Base-by-base conservation (phyloP, 2,113 vertebrate genomes). In the Myotis yumanensis region DNA sequence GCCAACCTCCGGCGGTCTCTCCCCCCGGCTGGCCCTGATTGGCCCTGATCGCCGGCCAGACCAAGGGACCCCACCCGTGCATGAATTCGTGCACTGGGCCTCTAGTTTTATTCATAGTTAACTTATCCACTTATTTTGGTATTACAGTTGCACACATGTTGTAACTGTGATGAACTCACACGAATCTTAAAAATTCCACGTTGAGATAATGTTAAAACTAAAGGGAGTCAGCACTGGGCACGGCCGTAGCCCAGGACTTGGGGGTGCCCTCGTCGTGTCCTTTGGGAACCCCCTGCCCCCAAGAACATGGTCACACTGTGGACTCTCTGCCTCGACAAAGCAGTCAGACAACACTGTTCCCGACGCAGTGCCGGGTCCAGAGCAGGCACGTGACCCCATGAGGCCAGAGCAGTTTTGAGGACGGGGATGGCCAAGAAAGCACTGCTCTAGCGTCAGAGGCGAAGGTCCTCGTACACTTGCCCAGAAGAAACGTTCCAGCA, bases 51-150 rank as follows among this genome's bases (percentile, higher is more conserved):
- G 10, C 46, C 10, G 2, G 46, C 46, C 46, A 46, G 46, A 46
- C 46, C 46, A 9, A 46, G 46, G 43, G 46, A 46, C 46, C 46
- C 46, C 46, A 46, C 46, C 46, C 46, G 46, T 46, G 46, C 46
- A 46, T 11, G 10, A 46, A 46, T 46, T 46, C 10, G 46, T 46
- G 46, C 46, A 46, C 46, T 46, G 46, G 46, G 7, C 46, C 46
- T 46, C 46, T 46, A 11, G 46, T 46, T 75, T 64, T 57, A n/a
- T 32, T 94, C 66, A n/a, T 69, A 85, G 77, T 69, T n/a, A 87
- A 83, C 11, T 94, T 75, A 68, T 11, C 43, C 69, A 88, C 86
- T 75, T 84, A 76, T 81, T 92, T 87, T 88, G 81, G 77, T 52
- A 54, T 62, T 88, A 54, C 4, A 69, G 7, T 62, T 96, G 87